Evolutionary conservation across 1,140 invertebrate species (phyloP).

Genomic region (Ganaspis sp.): DNA sequence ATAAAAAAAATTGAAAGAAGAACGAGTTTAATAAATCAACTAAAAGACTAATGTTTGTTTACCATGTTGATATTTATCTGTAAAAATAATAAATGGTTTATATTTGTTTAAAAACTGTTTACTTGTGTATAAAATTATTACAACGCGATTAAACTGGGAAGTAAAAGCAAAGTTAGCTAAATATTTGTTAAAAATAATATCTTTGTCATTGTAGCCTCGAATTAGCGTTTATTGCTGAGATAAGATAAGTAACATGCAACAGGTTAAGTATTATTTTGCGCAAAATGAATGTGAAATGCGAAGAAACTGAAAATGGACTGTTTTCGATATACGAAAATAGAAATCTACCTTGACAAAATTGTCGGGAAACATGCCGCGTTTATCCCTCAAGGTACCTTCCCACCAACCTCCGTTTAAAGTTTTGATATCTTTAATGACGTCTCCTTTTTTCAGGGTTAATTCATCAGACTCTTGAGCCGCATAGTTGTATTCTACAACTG

Average conservation of each 20-base stretch:
- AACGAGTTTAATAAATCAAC: too few species aligned
- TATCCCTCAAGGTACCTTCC: slow-evolving; percentile 93
- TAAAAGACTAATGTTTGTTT: too few species aligned
- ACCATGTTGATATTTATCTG: too few species aligned
- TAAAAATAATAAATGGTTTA: too few species aligned
- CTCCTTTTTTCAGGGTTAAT: slow-evolving; percentile 91
- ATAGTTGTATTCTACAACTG: slow-evolving; percentile 89
- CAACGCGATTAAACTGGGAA: too few species aligned
- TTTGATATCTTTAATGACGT: slow-evolving; percentile 90
- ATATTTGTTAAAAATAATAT: slow-evolving; percentile 3
- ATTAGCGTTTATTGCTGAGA: background rate
- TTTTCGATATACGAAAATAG: background rate
- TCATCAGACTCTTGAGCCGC: slow-evolving; percentile 88
- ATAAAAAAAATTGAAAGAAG: too few species aligned
- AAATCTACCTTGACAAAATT: slow-evolving; percentile 90
- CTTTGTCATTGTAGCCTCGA: background rate
- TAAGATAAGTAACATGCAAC: slow-evolving; percentile 21
- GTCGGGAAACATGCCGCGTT: slow-evolving; percentile 97
- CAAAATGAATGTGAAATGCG: background rate
- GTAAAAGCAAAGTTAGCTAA: background rate
- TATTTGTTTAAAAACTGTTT: too few species aligned
- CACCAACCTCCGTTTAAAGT: slow-evolving; percentile 96
- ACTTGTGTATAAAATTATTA: background rate
- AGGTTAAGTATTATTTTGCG: background rate
- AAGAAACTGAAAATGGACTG: background rate